Conservation (phyloP, 2,888 invertebrate genomes). For the Disparrhopalites patrizii region DNA sequence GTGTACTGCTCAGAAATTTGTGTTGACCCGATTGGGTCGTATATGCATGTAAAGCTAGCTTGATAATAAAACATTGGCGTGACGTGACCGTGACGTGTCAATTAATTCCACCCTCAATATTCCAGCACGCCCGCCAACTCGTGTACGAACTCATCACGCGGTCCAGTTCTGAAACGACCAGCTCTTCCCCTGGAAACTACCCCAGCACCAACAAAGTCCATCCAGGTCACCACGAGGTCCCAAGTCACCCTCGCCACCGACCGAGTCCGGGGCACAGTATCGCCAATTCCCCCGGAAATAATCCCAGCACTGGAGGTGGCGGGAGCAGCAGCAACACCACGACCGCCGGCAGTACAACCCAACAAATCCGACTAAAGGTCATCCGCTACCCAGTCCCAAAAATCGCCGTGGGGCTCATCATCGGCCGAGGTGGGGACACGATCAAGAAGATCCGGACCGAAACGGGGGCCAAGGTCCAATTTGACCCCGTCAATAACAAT, state of each 20-base stretch:
- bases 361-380: slow-evolving; percentile 39
- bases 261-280: slow-evolving; percentile 70
- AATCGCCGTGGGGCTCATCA: slow-evolving; percentile 91
- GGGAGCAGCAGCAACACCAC: too few species aligned
- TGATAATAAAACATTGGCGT: too few species aligned
- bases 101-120: too few species aligned
- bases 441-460: slow-evolving; percentile 95
- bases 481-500: slow-evolving; percentile 54
- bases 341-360: too few species aligned
- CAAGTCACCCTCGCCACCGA: slow-evolving; percentile 27
- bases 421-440: slow-evolving; percentile 97
- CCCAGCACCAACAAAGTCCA: too few species aligned
- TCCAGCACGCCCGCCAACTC: slow-evolving; percentile 77
- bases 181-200: too few species aligned
- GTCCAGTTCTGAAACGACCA: too few species aligned
- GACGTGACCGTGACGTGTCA: too few species aligned
- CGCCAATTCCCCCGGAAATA: slow-evolving; percentile 88
- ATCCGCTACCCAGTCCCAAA: slow-evolving; percentile 80
- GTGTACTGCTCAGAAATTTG: too few species aligned
- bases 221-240: too few species aligned
- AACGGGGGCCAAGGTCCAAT: slow-evolving; percentile 90
- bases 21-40: too few species aligned
- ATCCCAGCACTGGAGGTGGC: slow-evolving; percentile 96
- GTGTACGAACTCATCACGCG: slow-evolving; percentile 89
- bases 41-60: too few species aligned